phyloP scores from a whole-genome alignment of 2,113 vertebrate genomes.

The Sisor rabdophorus region DNA sequence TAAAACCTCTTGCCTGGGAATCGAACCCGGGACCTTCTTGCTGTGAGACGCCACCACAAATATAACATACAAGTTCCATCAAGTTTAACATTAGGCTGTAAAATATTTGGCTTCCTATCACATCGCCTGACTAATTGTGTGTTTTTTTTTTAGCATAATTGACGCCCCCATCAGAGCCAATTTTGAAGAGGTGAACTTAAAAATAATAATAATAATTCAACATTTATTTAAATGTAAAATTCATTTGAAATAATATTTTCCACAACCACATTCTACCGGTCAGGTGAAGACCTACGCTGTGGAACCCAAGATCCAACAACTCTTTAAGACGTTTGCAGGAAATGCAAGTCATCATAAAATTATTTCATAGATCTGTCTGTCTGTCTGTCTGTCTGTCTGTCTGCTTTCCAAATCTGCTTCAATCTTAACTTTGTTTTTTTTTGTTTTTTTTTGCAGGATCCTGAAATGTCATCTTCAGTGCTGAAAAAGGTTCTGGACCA shows the following conservation, averaged over 20 bases:
- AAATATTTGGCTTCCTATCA: too few relatives aligned
- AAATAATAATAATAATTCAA: background rate
- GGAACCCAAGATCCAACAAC: slow-evolving; percentile 67
- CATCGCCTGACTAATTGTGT: background rate
- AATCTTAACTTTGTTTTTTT: background rate
- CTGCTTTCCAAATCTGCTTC: slow-evolving; percentile 7
- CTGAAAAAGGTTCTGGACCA: slow-evolving; percentile 71
- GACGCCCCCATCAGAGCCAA: slow-evolving; percentile 51
- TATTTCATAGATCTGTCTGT: background rate
- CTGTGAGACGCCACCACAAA: too few relatives aligned
- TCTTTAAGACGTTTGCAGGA: slow-evolving; percentile 71
- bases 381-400: background rate
- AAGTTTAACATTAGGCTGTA: too few relatives aligned
- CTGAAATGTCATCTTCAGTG: slow-evolving; percentile 65
- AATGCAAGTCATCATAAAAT: slow-evolving; percentile 62
- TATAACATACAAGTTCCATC: too few relatives aligned
- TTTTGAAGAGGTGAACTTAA: slow-evolving; percentile 50
- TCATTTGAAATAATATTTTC: background rate
- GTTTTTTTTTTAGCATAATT: slow-evolving; percentile 53
- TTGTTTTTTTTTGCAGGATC: slow-evolving; percentile 61
- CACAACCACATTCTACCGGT: slow-evolving; percentile 12
- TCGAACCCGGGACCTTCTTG: too few relatives aligned
- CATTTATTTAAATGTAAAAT: background rate
- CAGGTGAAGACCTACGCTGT: slow-evolving; percentile 62
- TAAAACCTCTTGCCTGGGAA: too few relatives aligned